Evolutionary conservation across 2,797 vertebrate genomes (phyloP), one percentile per base, ranked within the genome.

Genomic region (Manis crassicaudata): DNA sequence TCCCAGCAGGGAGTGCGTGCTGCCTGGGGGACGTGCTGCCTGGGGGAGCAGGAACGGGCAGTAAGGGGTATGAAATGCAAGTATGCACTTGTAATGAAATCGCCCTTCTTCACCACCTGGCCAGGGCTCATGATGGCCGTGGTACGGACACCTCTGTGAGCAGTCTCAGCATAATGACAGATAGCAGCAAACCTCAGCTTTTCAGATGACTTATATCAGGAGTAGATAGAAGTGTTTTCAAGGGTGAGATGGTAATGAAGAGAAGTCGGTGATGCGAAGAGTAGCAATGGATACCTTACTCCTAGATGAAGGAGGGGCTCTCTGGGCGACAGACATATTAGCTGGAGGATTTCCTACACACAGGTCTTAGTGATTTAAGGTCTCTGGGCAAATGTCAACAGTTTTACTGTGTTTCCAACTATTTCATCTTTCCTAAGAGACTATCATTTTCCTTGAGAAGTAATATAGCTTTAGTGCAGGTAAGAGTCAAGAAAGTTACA

Each of bases 161-260:
- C 79, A 79, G 58, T 65, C 85, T 94, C 92, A 95, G 89, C 50
- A 46, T 93, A 96, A 96, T 95, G 93, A 96, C 89, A 94, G 96
- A 67, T 32, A 88, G 87, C 96, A 93, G 95, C 93, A 84, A 96
- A 92, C 40, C 94, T 90, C 91, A 65, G 91, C 72, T 87, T 90
- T 95, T 93, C 95, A 85, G 88, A 92, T 72, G 94, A 76, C 32
- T 95, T 85, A 4, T 72, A 91, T 96, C 73, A 88, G 52, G 52
- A 90, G 60, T 25, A 56, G 87, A 92, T 46, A 73, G 84, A 91
- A 85, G 67, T 67, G 81, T 70, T 96, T 97, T 93, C 93, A 93
- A 95, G 93, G 92, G 67, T 84, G 88, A 83, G 32, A 12, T 79
- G 84, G 76, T 90, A 94, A 94, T 82, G 89, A 83, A 85, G 63